Conservation (phyloP, 2,888 invertebrate genomes). For the Mylabris sibirica region DNA sequence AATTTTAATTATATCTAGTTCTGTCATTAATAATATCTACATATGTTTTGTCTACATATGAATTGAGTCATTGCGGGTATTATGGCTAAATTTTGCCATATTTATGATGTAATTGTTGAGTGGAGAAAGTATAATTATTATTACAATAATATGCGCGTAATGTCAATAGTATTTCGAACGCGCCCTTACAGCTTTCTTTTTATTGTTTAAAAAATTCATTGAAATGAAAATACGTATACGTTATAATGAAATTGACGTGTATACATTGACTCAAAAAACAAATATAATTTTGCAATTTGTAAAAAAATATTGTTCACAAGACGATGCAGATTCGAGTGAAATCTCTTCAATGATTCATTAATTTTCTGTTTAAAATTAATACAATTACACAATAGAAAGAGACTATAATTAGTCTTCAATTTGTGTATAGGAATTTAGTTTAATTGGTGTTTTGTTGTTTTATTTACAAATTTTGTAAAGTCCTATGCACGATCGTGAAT, state of each 20-base stretch:
- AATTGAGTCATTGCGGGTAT: neutral
- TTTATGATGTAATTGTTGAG: constrained; percentile 13
- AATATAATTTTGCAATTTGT: neutral
- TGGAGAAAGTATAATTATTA: constrained; percentile 15
- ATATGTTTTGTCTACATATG: neutral
- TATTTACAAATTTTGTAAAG: too few relatives aligned
- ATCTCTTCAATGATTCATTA: too few relatives aligned
- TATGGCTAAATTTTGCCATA: constrained; percentile 6
- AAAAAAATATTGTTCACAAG: neutral
- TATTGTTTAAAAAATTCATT: neutral
- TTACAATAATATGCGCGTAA: constrained; percentile 13
- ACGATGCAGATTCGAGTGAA: too few relatives aligned
- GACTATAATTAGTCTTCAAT: too few relatives aligned
- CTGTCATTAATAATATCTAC: neutral
- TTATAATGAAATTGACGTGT: neutral
- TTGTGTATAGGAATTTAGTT: too few relatives aligned
- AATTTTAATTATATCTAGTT: neutral
- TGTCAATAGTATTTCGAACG: neutral
- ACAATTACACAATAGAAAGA: too few relatives aligned
- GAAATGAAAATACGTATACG: neutral
- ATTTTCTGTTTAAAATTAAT: too few relatives aligned
- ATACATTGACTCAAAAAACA: neutral
- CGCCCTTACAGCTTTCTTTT: neutral
- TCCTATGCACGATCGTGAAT: neutral
- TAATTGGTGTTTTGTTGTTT: too few relatives aligned